phyloP scores from a whole-genome alignment of 2,113 vertebrate species.

The Cephalopterus ornatus region DNA sequence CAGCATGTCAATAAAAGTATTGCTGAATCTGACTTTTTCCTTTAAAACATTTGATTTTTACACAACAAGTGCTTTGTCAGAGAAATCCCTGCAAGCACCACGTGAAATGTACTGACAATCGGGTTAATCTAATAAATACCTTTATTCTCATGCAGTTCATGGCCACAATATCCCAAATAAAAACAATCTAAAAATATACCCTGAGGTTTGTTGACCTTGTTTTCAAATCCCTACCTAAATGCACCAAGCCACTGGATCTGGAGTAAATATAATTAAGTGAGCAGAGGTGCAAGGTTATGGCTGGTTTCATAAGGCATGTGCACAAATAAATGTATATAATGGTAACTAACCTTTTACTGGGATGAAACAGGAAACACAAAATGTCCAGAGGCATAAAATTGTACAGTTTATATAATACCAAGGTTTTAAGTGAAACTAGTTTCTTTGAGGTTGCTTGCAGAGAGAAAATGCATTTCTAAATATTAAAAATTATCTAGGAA shows the following conservation, averaged over 20 bases:
- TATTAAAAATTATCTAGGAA: not conserved
- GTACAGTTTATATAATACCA: not conserved
- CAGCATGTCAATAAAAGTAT: not conserved
- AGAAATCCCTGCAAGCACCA: not conserved
- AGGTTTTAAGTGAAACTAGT: not conserved
- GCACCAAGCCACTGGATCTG: not conserved
- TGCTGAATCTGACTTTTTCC: not conserved
- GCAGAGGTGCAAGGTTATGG: conserved; percentile 5
- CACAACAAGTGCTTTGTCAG: not conserved
- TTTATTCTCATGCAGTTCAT: not conserved
- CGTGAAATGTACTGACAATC: not conserved
- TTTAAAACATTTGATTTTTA: conserved; percentile 4
- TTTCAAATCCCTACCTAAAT: not conserved
- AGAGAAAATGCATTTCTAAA: not conserved
- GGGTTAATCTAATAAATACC: conserved; percentile 14
- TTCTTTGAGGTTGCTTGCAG: not conserved
- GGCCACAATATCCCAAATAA: not conserved
- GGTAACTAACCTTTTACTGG: not conserved
- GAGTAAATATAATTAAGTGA: conserved; percentile 27
- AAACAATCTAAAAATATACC: not conserved
- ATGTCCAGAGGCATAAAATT: not conserved
- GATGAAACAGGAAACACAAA: not conserved
- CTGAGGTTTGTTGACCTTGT: conserved; percentile 5
- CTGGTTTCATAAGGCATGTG: not conserved
- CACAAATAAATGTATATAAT: not conserved